Percentiles rank a stretch among this genome's conserved stretches.
These are phyloP conservation scores for Scolanthus callimorphus DNA, from an alignment of 92 coral and sea anemone species.

Conservation along the genomic window DNA sequence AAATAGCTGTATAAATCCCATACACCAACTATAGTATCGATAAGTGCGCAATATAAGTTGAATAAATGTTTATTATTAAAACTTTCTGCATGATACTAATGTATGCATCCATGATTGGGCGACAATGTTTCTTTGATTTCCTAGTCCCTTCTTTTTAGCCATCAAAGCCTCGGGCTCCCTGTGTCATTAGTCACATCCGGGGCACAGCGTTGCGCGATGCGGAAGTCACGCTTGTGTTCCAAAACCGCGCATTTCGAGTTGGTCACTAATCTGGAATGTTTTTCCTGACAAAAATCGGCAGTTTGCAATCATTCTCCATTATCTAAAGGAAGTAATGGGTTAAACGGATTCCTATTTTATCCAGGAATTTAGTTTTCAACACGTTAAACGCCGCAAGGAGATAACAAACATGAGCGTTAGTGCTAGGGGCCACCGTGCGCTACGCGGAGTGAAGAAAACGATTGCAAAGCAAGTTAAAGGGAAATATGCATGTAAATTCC, in stretches of 20 bases:
- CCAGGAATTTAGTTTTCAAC: neutral
- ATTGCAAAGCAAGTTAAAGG: slow-evolving; percentile 73
- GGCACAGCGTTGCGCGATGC: neutral
- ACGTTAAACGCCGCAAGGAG: neutral
- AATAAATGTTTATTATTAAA: too few species aligned
- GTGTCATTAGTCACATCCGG: slow-evolving; percentile 5
- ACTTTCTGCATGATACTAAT: too few species aligned
- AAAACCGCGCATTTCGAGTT: slow-evolving; percentile 2
- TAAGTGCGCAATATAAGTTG: too few species aligned
- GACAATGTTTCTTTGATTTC: too few species aligned
- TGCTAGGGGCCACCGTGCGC: slow-evolving; percentile 27
- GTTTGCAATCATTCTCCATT: neutral
- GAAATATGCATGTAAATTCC: slow-evolving; percentile 80
- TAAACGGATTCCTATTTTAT: too few species aligned
- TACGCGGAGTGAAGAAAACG: slow-evolving; percentile 60
- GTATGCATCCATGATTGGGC: too few species aligned
- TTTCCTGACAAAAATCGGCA: neutral
- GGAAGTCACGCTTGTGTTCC: neutral
- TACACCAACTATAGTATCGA: too few species aligned
- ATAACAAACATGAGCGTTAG: too few species aligned
- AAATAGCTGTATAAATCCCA: too few species aligned
- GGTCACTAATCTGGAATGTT: neutral
- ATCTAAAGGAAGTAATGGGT: neutral
- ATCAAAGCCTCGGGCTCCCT: neutral
- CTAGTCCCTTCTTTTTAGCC: too few species aligned